phyloP scores from a whole-genome alignment of 2,888 invertebrate species.

The Neoscelio sp. region DNA sequence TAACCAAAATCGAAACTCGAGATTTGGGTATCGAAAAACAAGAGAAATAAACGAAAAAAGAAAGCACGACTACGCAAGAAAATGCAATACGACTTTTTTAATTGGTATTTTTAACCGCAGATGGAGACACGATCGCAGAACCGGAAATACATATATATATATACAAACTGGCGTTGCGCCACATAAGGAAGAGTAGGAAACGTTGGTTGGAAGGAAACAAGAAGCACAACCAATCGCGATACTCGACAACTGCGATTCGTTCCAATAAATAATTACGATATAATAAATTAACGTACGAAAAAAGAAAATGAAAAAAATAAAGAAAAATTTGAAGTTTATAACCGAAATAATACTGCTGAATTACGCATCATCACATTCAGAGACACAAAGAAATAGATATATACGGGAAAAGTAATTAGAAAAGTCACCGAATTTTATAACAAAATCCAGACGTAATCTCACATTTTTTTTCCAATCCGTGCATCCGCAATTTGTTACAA shows the following conservation, averaged over 20 bases:
- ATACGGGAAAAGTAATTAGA: no score
- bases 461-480: no score
- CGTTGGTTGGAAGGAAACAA: slow-evolving; percentile 56
- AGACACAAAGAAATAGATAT: background rate
- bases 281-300: background rate
- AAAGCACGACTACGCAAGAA: slow-evolving; percentile 35
- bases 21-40: no score
- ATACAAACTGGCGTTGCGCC: slow-evolving; percentile 48
- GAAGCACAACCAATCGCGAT: slow-evolving; percentile 34
- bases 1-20: no score
- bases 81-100: slow-evolving; percentile 56
- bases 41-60: slow-evolving; percentile 4
- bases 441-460: no score
- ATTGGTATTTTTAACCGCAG: slow-evolving; percentile 3
- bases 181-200: slow-evolving; percentile 57
- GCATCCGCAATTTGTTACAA: no score
- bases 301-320: background rate
- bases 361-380: background rate
- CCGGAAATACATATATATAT: slow-evolving; percentile 54
- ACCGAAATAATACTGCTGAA: slow-evolving; percentile 38
- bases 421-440: no score
- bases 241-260: slow-evolving; percentile 37
- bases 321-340: background rate
- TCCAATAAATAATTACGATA: no score
- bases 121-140: slow-evolving; percentile 63